These are phyloP conservation scores for Digitonthophagus gazella DNA, from an alignment of 2,888 invertebrate species.

Conservation along the genomic window DNA sequence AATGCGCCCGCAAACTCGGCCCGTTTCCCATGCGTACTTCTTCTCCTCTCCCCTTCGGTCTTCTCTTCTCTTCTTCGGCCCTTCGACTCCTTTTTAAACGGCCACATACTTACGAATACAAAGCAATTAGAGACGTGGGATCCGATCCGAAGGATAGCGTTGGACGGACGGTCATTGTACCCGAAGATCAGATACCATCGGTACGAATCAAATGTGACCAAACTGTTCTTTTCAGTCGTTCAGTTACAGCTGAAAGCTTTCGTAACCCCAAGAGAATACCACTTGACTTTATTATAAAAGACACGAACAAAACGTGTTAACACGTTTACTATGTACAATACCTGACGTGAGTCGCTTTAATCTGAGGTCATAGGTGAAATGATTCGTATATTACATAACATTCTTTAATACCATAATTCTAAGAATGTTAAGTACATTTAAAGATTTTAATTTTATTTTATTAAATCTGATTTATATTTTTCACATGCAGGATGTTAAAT, in stretches of 20 bases:
- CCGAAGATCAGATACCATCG: not conserved
- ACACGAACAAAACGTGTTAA: not conserved
- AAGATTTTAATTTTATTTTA: not conserved
- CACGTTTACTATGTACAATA: not conserved
- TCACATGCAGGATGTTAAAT: too few relatives aligned
- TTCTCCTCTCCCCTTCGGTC: not conserved
- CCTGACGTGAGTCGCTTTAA: too few relatives aligned
- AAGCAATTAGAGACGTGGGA: not conserved
- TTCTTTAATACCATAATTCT: too few relatives aligned
- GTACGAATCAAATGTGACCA: not conserved
- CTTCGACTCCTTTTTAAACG: constrained; percentile 2
- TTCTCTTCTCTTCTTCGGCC: not conserved
- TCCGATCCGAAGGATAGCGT: not conserved
- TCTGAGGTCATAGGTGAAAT: not conserved
- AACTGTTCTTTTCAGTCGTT: not conserved
- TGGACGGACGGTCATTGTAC: not conserved
- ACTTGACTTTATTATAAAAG: too few relatives aligned
- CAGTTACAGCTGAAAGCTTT: not conserved
- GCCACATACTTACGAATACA: not conserved
- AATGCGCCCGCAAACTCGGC: constrained; percentile 40
- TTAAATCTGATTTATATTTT: too few relatives aligned
- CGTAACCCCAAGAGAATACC: not conserved
- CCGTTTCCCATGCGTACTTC: constrained; percentile 32
- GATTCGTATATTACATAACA: too few relatives aligned
- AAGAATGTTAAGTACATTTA: too few relatives aligned